Evolutionary conservation across 2,113 vertebrate species (phyloP), one percentile per base, ranked within the genome.

Genomic region (Varanus salvator): DNA sequence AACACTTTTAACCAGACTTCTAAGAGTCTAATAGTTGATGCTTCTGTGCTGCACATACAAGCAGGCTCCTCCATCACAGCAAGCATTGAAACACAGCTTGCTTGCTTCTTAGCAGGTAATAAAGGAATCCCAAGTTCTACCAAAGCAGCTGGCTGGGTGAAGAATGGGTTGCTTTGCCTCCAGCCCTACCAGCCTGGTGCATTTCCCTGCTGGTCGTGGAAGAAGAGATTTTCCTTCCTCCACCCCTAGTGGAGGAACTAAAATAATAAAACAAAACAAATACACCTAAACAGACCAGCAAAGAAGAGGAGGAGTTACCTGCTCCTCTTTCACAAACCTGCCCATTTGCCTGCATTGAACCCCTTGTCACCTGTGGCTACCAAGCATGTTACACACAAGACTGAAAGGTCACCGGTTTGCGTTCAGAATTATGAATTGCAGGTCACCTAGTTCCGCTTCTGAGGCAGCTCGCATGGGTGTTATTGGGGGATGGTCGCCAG

Each of bases 401-500:
- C n/a, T 64, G 25, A 23, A 52, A 8, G 5, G 50, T 2, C 85
- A 57, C 19, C 9, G 38, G 15, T 29, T 38, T 29, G 50, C 34
- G 31, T 50, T 69, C 17, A 69, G 60, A 87, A 31, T 71, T 3
- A n/a, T 8, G 11, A 34, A 76, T n/a, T 7, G 19, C 3, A 34
- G n/a, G 23, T 71, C 97, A 99, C 99, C 99, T 93, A 99, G 93
- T 95, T 99, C 99, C 1, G 93, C 97, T 95, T 99, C 99, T 25
- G 98, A 98, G 44, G 98, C 98, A 54, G 98, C 95, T 93, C 97
- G 97, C 98, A 99, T 99, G 3, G 99, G 99, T 4, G 99, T 99
- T 92, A 99, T 99, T 8, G 99, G 99, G 12, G 99, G 99, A 89
- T 99, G 99, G 95, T 99, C 99, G 4, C 99, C 99, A 12, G 98